phyloP scores from a whole-genome alignment of 2,888 invertebrate genomes.

The Limnephilus lunatus region DNA sequence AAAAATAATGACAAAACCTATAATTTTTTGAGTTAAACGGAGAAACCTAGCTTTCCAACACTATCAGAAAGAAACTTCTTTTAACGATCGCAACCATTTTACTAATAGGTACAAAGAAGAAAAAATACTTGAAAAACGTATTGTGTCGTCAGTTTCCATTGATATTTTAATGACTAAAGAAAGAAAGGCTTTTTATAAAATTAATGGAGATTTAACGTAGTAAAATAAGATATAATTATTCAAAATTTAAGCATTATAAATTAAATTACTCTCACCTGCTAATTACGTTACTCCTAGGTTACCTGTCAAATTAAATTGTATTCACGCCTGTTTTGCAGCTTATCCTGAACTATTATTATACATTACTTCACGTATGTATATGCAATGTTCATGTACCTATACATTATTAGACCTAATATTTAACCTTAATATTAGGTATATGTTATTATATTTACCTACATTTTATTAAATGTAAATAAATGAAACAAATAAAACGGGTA shows the following conservation, averaged over 20 bases:
- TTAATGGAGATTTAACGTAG: not conserved
- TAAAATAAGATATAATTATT: not conserved
- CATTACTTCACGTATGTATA: too few relatives aligned
- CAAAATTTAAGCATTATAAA: not conserved
- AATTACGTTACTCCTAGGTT: not conserved
- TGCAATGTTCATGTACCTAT: too few relatives aligned
- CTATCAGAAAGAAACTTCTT: too few relatives aligned
- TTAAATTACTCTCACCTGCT: not conserved
- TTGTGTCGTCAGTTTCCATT: not conserved
- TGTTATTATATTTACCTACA: too few relatives aligned
- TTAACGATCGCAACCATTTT: not conserved
- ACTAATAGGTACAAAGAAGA: not conserved
- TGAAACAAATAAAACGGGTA: too few relatives aligned
- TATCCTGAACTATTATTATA: too few relatives aligned
- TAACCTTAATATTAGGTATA: too few relatives aligned
- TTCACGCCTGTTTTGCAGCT: not conserved
- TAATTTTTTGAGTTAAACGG: too few relatives aligned
- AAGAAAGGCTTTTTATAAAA: not conserved
- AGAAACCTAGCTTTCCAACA: too few relatives aligned
- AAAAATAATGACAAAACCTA: too few relatives aligned
- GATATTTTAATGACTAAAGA: not conserved
- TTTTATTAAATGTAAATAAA: too few relatives aligned
- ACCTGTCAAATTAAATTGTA: conserved; percentile 12
- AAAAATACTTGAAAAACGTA: not conserved
- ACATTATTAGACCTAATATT: too few relatives aligned